phyloP scores from a whole-genome alignment of 1,140 invertebrate genomes.

The Ericerus pela region DNA sequence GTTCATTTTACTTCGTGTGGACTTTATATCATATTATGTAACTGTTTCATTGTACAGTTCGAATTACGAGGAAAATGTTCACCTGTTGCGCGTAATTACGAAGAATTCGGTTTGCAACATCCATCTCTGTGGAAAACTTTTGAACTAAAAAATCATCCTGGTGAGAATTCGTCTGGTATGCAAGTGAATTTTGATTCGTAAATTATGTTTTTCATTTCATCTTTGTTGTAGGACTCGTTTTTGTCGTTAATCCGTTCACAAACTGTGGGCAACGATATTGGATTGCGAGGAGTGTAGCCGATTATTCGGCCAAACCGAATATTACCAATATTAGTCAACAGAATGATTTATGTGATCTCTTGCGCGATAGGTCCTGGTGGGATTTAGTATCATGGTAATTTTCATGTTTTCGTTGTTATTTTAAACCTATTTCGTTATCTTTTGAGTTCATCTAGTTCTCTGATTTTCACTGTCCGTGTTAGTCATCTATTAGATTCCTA shows the following conservation, averaged over 20 bases:
- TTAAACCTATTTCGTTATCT: neutral
- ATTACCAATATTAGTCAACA: slow-evolving; percentile 57
- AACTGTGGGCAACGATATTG: slow-evolving; percentile 59
- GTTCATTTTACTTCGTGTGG: no score
- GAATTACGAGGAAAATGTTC: no score
- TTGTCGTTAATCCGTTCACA: slow-evolving; percentile 74
- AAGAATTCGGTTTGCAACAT: neutral
- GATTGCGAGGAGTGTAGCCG: slow-evolving; percentile 58
- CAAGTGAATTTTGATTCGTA: neutral
- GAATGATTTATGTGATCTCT: slow-evolving; percentile 28
- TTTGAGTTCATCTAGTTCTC: neutral
- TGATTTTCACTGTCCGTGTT: neutral
- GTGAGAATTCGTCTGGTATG: neutral
- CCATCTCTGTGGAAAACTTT: slow-evolving; percentile 13
- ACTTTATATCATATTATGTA: no score
- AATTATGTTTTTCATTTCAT: neutral
- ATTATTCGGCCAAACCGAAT: slow-evolving; percentile 61
- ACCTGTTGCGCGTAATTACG: neutral
- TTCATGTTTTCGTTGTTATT: neutral
- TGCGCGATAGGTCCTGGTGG: slow-evolving; percentile 34
- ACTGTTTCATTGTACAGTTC: no score
- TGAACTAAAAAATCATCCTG: slow-evolving; percentile 9
- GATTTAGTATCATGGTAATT: slow-evolving; percentile 21
- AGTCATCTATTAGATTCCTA: neutral
- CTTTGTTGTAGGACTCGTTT: slow-evolving; percentile 45